Base-by-base conservation (phyloP, 2,797 vertebrate species). In the Naso thynnoides region DNA sequence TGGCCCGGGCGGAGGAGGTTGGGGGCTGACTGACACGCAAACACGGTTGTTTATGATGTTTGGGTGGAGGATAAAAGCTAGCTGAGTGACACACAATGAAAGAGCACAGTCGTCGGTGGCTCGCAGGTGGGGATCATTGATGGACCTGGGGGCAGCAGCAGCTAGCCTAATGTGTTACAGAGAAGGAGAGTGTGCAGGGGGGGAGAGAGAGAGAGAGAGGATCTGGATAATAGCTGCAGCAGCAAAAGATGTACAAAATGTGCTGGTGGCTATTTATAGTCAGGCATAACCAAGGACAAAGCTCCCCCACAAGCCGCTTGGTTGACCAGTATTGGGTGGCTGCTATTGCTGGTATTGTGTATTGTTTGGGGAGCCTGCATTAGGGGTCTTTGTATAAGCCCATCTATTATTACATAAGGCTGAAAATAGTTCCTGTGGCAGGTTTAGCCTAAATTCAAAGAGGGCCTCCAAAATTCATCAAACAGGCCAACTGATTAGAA, bases 191-290 rank as follows among this genome's bases (percentile, higher is more conserved):
- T 31, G 78, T 26, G 70, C 71, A n/a, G 81, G 79, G 80, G 76
- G 76, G 73, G 81, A 79, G 79, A 84, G 53, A 33, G 31, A 33
- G 31, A 6, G 68, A 83, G 73, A 81, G 81, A 76, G 64, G 45
- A 81, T 47, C 68, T 59, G 58, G 72, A 86, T 89, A 82, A 89
- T 77, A 72, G 70, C 52, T 59, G 77, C 70, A 63, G 45, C 36
- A 81, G 79, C 54, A 89, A 85, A 86, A 80, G 78, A 87, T 76
- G 81, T 56, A 82, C 85, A 86, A 81, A 84, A 69, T 80, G 85
- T 85, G 82, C 83, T 76, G 52, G 56, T 31, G 52, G 70, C 77
- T 93, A 92, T 93, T 94, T 92, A 88, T 91, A 92, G 86, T 27
- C 69, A 55, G 68, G 79, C 81, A 81, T 50, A 84, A 84, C 67